Conservation (phyloP, 2,113 vertebrate genomes). For the Formicarius rufipectus region DNA sequence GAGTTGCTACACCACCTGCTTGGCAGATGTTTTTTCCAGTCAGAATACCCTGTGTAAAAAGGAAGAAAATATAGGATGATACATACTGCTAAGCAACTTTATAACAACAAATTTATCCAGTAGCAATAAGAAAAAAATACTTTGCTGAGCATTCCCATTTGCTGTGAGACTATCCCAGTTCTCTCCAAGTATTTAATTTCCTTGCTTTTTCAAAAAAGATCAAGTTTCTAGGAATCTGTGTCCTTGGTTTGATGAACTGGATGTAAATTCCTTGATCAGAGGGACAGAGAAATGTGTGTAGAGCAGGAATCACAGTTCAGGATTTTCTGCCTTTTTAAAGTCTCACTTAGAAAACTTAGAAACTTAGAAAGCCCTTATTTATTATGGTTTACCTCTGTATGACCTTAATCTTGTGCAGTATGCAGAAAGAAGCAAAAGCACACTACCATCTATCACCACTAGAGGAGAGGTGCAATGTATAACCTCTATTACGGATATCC, state of each 20-base stretch:
- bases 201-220: not conserved
- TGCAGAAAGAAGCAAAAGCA: not conserved
- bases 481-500: not conserved
- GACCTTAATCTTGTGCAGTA: not conserved
- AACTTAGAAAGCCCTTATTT: not conserved
- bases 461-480: not conserved
- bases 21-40: not conserved
- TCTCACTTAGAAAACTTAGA: not conserved
- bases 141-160: not conserved
- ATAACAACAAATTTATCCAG: not conserved
- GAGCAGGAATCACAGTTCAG: not conserved
- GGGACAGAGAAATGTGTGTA: not conserved
- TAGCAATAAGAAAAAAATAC: not conserved
- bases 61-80: not conserved
- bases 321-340: not conserved
- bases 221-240: not conserved
- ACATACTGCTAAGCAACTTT: not conserved
- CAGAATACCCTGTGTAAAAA: not conserved
- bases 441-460: not conserved
- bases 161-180: not conserved
- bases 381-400: not conserved
- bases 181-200: not conserved
- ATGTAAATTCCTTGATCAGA: not conserved
- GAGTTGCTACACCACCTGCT: not conserved
- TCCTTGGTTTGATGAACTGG: not conserved